phyloP scores from a whole-genome alignment of 2,797 vertebrate species.

The Sebastes cheni region DNA sequence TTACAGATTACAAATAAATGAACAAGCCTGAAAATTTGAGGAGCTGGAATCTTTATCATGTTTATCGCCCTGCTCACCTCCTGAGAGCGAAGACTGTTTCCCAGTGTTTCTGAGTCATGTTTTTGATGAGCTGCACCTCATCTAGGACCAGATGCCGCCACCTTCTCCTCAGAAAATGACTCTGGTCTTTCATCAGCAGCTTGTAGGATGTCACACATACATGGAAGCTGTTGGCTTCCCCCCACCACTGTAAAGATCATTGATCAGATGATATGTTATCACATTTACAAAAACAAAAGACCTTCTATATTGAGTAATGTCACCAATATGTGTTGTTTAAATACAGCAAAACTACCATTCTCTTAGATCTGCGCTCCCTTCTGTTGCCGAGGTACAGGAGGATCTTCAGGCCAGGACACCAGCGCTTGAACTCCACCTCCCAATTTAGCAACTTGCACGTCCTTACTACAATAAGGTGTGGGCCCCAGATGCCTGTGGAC shows the following conservation, averaged over 20 bases:
- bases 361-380: conserved; percentile 89
- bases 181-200: conserved; percentile 90
- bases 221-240: conserved; percentile 90
- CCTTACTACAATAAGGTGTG: conserved; percentile 95
- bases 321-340: neutral
- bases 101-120: conserved; percentile 94
- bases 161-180: conserved; percentile 86
- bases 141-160: conserved; percentile 93
- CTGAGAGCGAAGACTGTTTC: conserved; percentile 88
- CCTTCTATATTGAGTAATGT: neutral
- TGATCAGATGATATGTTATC: neutral
- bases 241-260: conserved; percentile 84
- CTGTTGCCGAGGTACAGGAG: conserved; percentile 93
- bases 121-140: conserved; percentile 92
- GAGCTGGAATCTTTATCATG: neutral
- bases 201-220: conserved; percentile 95
- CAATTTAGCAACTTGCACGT: conserved; percentile 93
- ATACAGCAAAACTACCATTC: conserved; percentile 84
- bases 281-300: neutral
- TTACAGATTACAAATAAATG: neutral
- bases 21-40: neutral
- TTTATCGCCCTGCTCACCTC: conserved; percentile 77
- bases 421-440: conserved; percentile 98
- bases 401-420: conserved; percentile 96
- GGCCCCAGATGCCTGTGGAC: conserved; percentile 94